Conservation (phyloP, 1,140 invertebrate species). For the Drosophila oshimai region DNA sequence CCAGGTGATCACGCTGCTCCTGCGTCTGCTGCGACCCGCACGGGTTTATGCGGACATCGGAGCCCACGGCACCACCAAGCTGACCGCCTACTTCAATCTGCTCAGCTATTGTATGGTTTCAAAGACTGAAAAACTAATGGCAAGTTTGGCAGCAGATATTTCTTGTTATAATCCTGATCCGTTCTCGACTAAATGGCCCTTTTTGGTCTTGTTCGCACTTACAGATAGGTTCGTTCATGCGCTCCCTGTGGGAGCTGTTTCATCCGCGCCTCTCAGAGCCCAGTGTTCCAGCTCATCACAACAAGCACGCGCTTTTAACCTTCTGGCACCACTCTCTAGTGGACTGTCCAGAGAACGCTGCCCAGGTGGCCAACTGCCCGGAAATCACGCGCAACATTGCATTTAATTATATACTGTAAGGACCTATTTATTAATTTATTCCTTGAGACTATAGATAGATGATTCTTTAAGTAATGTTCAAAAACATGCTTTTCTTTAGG, state of each 20-base stretch:
- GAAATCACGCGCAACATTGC: slow-evolving; percentile 92
- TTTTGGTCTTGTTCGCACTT: slow-evolving; percentile 66
- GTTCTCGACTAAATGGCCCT: slow-evolving; percentile 1
- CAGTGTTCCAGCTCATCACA: slow-evolving; percentile 96
- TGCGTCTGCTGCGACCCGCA: slow-evolving; percentile 90
- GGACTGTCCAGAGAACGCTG: slow-evolving; percentile 96
- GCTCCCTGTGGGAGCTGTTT: slow-evolving; percentile 96
- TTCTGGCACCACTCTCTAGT: slow-evolving; percentile 96
- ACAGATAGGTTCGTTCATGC: slow-evolving; percentile 93
- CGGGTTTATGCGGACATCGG: slow-evolving; percentile 93
- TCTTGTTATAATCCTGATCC: neutral
- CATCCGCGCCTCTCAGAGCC: slow-evolving; percentile 97
- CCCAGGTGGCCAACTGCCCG: slow-evolving; percentile 91
- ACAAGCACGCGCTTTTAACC: slow-evolving; percentile 95
- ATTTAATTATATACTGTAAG: slow-evolving; percentile 98
- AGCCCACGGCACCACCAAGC: slow-evolving; percentile 93
- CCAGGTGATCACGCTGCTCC: slow-evolving; percentile 91
- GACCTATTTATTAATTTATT: neutral
- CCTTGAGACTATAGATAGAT: no score
- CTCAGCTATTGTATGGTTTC: slow-evolving; percentile 95
- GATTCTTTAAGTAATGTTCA: no score
- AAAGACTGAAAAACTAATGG: slow-evolving; percentile 95
- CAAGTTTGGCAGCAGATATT: slow-evolving; percentile 81
- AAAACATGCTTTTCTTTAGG: no score
- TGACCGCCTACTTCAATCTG: slow-evolving; percentile 95